Percentiles rank a stretch among this genome's conserved stretches.
phyloP scores from a whole-genome alignment of 2,113 vertebrate genomes.

The Grammomys dolichurus region DNA sequence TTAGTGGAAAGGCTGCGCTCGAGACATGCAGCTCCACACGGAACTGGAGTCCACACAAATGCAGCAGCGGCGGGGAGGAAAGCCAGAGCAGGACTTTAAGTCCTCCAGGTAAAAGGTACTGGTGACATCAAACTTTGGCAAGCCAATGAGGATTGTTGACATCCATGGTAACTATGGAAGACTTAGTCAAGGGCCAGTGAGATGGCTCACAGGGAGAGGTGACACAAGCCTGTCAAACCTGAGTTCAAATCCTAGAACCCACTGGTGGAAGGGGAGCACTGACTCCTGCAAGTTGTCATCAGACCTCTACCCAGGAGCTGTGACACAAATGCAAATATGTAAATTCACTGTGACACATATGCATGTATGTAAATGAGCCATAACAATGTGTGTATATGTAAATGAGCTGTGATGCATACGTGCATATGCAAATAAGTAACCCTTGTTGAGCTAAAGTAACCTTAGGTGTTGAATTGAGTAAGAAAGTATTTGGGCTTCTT shows the following conservation, averaged over 20 bases:
- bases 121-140: background rate
- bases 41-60: background rate
- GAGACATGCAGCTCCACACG: background rate
- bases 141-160: background rate
- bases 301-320: background rate
- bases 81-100: background rate
- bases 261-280: background rate
- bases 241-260: background rate
- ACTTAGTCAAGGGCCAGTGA: background rate
- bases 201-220: background rate
- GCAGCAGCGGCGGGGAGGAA: no score
- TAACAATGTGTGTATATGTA: no score
- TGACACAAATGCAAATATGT: no score
- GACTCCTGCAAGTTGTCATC: background rate
- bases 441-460: background rate
- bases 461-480: background rate
- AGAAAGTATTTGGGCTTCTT: background rate
- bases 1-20: no score
- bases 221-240: background rate
- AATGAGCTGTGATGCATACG: no score
- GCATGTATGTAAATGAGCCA: no score
- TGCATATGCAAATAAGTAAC: background rate
- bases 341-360: background rate
- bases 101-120: background rate
- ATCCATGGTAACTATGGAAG: background rate